phyloP scores from a whole-genome alignment of 2,113 vertebrate species.

The Oncorhynchus kisutch region DNA sequence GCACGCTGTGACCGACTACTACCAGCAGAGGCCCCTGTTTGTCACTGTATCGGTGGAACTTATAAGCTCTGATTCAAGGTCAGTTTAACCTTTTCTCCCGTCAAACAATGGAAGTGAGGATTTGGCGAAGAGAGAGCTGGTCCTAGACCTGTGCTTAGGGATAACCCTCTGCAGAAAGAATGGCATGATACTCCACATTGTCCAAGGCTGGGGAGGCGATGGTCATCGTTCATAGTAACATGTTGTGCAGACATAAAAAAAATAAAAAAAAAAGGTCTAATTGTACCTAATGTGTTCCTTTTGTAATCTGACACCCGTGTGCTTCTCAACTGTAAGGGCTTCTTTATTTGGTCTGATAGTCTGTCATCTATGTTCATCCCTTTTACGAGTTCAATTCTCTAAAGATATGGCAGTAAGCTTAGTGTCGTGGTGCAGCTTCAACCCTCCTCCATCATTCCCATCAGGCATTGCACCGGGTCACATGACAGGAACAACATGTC shows the following conservation, averaged over 20 bases:
- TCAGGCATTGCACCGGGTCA: constrained; percentile 78
- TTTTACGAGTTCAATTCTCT: constrained; percentile 27
- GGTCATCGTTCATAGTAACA: not conserved
- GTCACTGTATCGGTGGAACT: constrained; percentile 35
- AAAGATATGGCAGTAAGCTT: constrained; percentile 65
- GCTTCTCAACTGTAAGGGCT: constrained; percentile 14
- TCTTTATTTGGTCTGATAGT: not conserved
- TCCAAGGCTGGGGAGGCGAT: not conserved
- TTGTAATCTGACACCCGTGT: not conserved
- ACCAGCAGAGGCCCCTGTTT: constrained; percentile 58
- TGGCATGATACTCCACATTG: not conserved
- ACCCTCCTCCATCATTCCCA: constrained; percentile 89
- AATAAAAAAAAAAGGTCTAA: not conserved
- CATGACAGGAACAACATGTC: constrained; percentile 69
- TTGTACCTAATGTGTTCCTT: no score
- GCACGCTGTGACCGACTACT: constrained; percentile 37
- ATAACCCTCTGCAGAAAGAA: not conserved
- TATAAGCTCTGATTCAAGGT: constrained; percentile 56
- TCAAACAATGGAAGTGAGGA: not conserved
- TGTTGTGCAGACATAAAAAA: not conserved
- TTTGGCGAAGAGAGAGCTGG: not conserved
- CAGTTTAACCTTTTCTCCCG: constrained; percentile 24
- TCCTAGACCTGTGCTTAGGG: no score
- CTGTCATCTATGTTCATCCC: constrained; percentile 14
- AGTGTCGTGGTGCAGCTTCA: constrained; percentile 44